Conservation (phyloP, 1,140 invertebrate genomes). For the Tetramorium parvispinum region DNA sequence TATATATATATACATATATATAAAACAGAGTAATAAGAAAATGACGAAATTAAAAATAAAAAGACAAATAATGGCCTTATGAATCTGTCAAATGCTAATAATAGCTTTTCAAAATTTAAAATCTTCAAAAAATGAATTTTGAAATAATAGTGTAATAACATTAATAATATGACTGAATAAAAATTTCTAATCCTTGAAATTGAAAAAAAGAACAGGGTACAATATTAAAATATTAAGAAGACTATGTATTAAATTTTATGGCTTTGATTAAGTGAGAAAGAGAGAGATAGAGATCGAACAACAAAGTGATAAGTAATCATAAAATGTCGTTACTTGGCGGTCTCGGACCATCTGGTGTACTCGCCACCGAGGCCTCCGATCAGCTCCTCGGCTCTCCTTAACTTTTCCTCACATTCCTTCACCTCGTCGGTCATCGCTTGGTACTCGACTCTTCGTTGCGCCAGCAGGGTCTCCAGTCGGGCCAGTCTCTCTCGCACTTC, state of each 20-base stretch:
- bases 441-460: constrained; percentile 86
- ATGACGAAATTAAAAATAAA: background rate
- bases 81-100: background rate
- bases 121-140: background rate
- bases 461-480: constrained; percentile 89
- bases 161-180: background rate
- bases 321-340: constrained; percentile 87
- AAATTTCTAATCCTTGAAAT: background rate
- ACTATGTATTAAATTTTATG: background rate
- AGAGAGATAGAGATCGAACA: background rate
- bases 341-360: constrained; percentile 92
- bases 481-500: constrained; percentile 88
- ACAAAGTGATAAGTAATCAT: background rate
- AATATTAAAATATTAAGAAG: background rate
- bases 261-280: background rate
- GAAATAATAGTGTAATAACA: background rate
- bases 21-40: background rate
- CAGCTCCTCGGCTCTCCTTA: constrained; percentile 96
- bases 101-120: background rate
- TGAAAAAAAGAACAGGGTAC: background rate
- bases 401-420: constrained; percentile 94
- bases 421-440: constrained; percentile 93
- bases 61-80: background rate
- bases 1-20: no score
- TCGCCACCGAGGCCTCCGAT: constrained; percentile 95